These are phyloP conservation scores for Lycia hirtaria DNA, from an alignment of 2,888 invertebrate species.

Conservation along the genomic window DNA sequence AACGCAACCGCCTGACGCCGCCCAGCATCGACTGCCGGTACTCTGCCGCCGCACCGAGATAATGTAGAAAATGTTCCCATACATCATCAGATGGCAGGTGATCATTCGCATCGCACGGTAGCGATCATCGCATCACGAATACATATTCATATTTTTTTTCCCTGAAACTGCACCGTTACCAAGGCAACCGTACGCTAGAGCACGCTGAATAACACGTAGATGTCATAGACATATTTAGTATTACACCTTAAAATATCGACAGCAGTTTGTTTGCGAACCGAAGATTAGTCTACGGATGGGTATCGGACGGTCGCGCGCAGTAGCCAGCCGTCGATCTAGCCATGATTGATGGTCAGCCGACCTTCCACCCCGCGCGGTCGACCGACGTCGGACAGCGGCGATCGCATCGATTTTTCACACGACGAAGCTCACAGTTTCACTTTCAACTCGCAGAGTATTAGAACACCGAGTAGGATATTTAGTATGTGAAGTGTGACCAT, in stretches of 20 bases:
- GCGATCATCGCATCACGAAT: conserved; percentile 61
- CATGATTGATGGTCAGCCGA: conserved; percentile 68
- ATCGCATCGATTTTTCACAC: conserved; percentile 76
- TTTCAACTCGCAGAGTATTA: conserved; percentile 67
- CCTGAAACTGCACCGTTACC: conserved; percentile 67
- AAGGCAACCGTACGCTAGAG: conserved; percentile 65
- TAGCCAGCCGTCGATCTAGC: conserved; percentile 50
- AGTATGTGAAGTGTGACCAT: conserved; percentile 40
- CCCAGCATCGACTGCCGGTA: conserved; percentile 41
- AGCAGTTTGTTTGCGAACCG: conserved; percentile 30
- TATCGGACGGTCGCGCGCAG: conserved; percentile 49
- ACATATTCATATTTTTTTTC: conserved; percentile 53
- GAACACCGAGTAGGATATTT: conserved; percentile 46
- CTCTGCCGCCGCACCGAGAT: conserved; percentile 54
- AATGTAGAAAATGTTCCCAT: conserved; percentile 81
- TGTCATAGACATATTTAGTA: conserved; percentile 30
- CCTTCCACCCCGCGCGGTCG: conserved; percentile 65
- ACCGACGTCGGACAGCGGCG: conserved; percentile 65
- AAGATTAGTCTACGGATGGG: conserved; percentile 4
- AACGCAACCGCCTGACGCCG: conserved; percentile 23
- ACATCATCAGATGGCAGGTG: conserved; percentile 81
- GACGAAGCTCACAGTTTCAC: conserved; percentile 68
- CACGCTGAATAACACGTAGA: conserved; percentile 51
- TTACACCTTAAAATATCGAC: conserved; percentile 45
- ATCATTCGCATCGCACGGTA: conserved; percentile 63